These are phyloP conservation scores for Forpus xanthops DNA, from an alignment of 2,797 vertebrate species.

Conservation along the genomic window DNA sequence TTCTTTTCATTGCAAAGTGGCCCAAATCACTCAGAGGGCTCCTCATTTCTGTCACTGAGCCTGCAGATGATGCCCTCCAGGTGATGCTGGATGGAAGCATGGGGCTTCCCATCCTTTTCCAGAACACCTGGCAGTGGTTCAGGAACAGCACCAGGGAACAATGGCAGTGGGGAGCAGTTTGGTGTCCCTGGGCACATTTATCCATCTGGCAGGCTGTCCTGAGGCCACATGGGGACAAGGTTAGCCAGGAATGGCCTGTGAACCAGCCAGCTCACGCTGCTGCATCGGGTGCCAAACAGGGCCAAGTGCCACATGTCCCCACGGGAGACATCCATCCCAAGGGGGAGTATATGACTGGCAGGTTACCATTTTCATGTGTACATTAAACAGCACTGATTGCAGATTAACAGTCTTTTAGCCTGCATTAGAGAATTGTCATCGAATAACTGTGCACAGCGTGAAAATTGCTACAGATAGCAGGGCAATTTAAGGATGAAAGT, in stretches of 20 bases:
- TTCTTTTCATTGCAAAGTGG: background rate
- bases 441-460: background rate
- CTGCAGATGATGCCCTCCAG: background rate
- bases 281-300: background rate
- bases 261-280: background rate
- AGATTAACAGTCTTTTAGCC: background rate
- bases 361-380: background rate
- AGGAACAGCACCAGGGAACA: background rate
- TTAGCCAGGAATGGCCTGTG: background rate
- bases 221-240: background rate
- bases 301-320: rapidly evolving
- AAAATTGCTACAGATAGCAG: background rate
- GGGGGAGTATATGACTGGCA: background rate
- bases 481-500: background rate
- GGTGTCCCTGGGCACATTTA: rapidly evolving
- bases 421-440: background rate
- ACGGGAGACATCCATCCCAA: rapidly evolving
- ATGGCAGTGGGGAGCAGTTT: background rate
- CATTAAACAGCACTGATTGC: background rate
- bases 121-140: background rate
- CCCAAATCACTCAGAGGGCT: background rate
- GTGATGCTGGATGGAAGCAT: background rate
- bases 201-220: background rate
- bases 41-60: background rate
- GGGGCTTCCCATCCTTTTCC: background rate